Percentiles rank a stretch among this genome's conserved stretches.
phyloP scores from a whole-genome alignment of 2,888 invertebrate species.

The Pardosa pseudoannulata region DNA sequence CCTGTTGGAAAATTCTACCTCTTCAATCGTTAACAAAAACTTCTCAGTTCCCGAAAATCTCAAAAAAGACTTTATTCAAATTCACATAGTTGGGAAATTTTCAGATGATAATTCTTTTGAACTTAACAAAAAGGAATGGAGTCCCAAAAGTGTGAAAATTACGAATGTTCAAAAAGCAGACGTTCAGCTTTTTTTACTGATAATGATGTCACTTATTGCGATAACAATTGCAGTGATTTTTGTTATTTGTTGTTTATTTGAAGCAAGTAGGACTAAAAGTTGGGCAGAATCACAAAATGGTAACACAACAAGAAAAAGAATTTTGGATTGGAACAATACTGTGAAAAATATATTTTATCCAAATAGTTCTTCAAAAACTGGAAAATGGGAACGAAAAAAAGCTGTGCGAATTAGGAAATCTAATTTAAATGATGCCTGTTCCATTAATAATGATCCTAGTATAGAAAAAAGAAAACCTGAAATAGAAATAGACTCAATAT shows the following conservation, averaged over 20 bases:
- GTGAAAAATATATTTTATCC: too few relatives aligned
- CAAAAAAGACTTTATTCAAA: neutral
- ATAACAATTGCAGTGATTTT: neutral
- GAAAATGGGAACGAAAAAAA: too few relatives aligned
- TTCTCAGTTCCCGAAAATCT: neutral
- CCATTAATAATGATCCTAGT: too few relatives aligned
- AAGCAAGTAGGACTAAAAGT: too few relatives aligned
- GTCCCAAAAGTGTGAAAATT: neutral
- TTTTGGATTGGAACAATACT: too few relatives aligned
- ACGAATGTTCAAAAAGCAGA: neutral
- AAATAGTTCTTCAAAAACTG: too few relatives aligned
- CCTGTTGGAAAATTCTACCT: neutral
- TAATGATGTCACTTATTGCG: neutral
- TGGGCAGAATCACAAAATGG: too few relatives aligned
- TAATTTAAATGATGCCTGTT: too few relatives aligned
- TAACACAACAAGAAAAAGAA: too few relatives aligned
- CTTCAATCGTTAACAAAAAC: neutral
- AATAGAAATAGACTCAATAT: too few relatives aligned
- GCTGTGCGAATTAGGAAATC: too few relatives aligned
- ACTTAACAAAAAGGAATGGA: neutral
- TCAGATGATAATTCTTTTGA: neutral
- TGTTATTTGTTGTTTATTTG: neutral
- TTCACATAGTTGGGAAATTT: neutral
- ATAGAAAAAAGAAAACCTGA: too few relatives aligned
- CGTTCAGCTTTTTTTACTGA: neutral